Evolutionary conservation across 2,797 vertebrate genomes (phyloP).

Genomic region (Sylvilagus floridanus): DNA sequence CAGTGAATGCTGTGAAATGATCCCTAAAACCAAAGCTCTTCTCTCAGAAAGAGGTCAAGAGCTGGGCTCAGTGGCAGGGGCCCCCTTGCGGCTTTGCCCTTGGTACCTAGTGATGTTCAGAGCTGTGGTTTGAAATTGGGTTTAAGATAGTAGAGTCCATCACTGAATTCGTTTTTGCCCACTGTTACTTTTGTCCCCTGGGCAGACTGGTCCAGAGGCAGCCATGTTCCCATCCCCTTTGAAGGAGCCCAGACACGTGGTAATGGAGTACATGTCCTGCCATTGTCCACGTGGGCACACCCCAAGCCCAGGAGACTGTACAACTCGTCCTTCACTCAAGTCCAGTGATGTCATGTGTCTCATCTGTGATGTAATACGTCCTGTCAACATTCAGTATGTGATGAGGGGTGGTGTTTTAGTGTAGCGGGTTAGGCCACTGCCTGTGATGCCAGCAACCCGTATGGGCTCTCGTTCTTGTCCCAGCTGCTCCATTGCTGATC

Average conservation of each 20-base stretch:
- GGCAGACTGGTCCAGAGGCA: neutral
- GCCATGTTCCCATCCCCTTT: neutral
- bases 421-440: too few species aligned
- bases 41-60: conserved; percentile 2
- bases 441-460: too few species aligned
- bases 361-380: neutral
- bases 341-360: neutral
- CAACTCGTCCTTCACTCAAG: conserved; percentile 1
- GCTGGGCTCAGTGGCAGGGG: neutral
- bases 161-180: conserved; percentile 22
- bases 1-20: neutral
- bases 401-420: neutral
- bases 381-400: neutral
- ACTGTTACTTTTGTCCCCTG: neutral
- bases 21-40: neutral
- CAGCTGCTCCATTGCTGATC: too few species aligned
- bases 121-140: neutral
- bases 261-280: neutral
- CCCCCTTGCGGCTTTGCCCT: neutral
- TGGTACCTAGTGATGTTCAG: neutral
- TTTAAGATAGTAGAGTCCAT: neutral
- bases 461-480: too few species aligned
- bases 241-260: neutral
- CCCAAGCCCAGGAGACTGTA: neutral
- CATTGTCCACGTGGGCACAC: neutral